These are phyloP conservation scores for Molossus alvarezi DNA, from an alignment of 2,797 vertebrate species.

Conservation along the genomic window DNA sequence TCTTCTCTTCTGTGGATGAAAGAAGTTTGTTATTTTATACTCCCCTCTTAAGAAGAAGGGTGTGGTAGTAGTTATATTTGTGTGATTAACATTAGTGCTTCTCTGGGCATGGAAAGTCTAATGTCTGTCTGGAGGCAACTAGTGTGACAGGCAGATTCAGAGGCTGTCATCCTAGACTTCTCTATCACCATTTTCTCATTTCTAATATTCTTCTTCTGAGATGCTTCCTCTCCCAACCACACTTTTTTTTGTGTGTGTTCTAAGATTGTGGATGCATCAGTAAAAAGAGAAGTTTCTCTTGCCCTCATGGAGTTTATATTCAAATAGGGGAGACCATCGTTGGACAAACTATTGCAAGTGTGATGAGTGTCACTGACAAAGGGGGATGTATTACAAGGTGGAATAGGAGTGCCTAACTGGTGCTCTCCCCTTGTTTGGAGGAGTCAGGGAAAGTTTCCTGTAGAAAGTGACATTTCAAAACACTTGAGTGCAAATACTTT, in stretches of 20 bases:
- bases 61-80: background rate
- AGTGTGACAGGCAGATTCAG: background rate
- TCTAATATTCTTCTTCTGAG: constrained; percentile 23
- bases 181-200: background rate
- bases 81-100: constrained; percentile 73
- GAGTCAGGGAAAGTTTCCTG: background rate
- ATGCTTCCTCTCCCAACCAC: background rate
- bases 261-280: background rate
- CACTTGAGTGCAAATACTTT: constrained; percentile 54
- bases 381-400: background rate
- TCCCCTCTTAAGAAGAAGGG: constrained; percentile 41
- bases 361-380: constrained; percentile 6
- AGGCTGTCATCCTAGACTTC: background rate
- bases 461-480: constrained; percentile 39
- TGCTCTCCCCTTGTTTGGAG: background rate
- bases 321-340: background rate
- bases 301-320: background rate
- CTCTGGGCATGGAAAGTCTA: constrained; percentile 45
- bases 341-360: constrained; percentile 21
- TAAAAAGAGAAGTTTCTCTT: constrained; percentile 1
- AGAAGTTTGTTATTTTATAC: constrained; percentile 46
- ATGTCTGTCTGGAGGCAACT: constrained; percentile 34
- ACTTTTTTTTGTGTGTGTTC: background rate
- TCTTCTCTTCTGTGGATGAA: constrained; percentile 69
- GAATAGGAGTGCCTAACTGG: background rate